phyloP scores from a whole-genome alignment of 2,888 invertebrate genomes.

The Dynastes tityus region DNA sequence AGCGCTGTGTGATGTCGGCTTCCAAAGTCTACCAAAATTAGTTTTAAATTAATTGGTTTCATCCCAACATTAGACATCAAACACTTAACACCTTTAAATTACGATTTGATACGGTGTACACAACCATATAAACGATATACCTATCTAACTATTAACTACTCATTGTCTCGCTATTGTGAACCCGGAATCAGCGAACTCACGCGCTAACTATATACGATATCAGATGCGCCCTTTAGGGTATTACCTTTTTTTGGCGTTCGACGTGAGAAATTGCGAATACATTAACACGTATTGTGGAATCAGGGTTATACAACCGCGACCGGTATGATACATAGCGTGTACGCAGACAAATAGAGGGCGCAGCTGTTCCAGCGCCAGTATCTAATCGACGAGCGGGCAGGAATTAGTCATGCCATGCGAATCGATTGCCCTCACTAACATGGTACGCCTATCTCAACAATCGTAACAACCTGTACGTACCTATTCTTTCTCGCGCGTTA shows the following conservation, averaged over 20 bases:
- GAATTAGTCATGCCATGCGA: slow-evolving; percentile 66
- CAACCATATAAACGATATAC: too few species aligned
- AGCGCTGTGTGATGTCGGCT: slow-evolving; percentile 97
- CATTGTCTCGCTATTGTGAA: too few species aligned
- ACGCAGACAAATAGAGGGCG: slow-evolving; percentile 63
- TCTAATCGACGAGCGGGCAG: slow-evolving; percentile 64
- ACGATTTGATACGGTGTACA: too few species aligned
- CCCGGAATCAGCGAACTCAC: too few species aligned
- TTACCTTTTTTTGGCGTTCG: background rate
- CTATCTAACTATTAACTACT: too few species aligned
- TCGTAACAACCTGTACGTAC: background rate
- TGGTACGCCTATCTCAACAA: background rate
- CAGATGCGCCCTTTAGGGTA: too few species aligned
- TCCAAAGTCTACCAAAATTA: slow-evolving; percentile 86
- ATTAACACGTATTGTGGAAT: slow-evolving; percentile 51
- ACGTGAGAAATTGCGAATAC: slow-evolving; percentile 47
- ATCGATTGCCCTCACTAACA: slow-evolving; percentile 65
- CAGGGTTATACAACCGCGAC: slow-evolving; percentile 50
- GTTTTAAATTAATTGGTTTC: too few species aligned
- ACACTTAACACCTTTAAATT: too few species aligned
- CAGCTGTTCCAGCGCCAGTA: slow-evolving; percentile 64
- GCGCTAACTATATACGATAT: too few species aligned
- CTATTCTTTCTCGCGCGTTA: background rate
- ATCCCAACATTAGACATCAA: too few species aligned
- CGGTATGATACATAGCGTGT: slow-evolving; percentile 56